Base-by-base conservation (phyloP, 1,140 invertebrate species). In the Subanguina moxae region DNA sequence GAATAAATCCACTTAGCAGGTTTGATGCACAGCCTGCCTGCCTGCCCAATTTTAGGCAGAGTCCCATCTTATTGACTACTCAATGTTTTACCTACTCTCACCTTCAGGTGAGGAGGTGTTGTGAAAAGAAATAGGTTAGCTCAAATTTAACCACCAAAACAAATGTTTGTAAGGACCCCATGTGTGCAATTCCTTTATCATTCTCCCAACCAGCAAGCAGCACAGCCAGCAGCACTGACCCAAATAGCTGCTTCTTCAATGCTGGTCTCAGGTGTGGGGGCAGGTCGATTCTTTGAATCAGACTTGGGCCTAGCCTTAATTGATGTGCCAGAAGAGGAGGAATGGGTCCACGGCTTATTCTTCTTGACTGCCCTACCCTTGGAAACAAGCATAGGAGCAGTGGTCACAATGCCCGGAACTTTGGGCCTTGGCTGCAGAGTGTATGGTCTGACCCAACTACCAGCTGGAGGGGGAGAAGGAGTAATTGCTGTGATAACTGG, bases 171-270 rank as follows among this genome's bases (percentile, higher is more conserved):
- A 3, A 38, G 11, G 11, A 5, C 32, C 32, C 32, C 11, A 11
- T 38, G 32, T 38, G 32, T 38, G 32, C 32, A 38, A 38, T 38
- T 38, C 32, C 32, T 11, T 38, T 3, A 38, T 5, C 11, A n/a
- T 38, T 38, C 32, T 38, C 32, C 3, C 32, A 38, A 38, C 32
- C 32, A 38, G 32, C 32, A 38, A 38, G 32, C 32, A 38, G 32
- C 32, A 38, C 32, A 38, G 3, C 32, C 32, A 38, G 32, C 32
- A 38, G 3, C 17, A 45, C n/a, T 21, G 3, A 70, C 68, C 68
- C 68, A 70, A 66, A 70, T 70, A 38, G 68, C 68, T 23, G 68
- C 68, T 15, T 70, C 52, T 58, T 70, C 65, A 38, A 70, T 70
- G 27, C 45, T 70, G 17, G 66, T 38, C 25, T 70, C 68, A 1